Evolutionary conservation across 35 echinoderm and acorn worm species (phyloP).

Genomic region (Apostichopus parvimensis): DNA sequence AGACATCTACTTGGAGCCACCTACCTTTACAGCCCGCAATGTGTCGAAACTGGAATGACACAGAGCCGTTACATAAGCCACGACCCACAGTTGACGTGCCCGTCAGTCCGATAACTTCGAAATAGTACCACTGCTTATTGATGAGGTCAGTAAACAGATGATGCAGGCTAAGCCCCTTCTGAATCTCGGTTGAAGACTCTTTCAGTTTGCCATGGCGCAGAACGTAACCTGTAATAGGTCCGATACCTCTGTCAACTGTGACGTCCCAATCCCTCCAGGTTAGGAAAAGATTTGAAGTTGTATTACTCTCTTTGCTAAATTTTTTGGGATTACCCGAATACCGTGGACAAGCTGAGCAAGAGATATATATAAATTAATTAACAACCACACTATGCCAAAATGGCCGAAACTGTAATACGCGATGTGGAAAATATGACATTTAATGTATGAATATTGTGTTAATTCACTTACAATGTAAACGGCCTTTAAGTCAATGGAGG

Average conservation of each 20-base stretch:
- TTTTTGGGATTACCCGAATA: not conserved
- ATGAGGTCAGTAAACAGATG: not conserved
- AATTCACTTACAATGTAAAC: no score
- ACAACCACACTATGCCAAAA: no score
- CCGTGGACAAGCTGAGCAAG: not conserved
- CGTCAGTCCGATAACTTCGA: not conserved
- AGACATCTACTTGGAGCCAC: not conserved
- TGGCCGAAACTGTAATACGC: no score
- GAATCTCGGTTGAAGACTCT: not conserved
- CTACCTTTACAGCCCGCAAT: not conserved
- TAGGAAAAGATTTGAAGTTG: not conserved
- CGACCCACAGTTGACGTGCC: not conserved
- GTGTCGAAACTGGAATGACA: not conserved
- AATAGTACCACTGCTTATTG: not conserved
- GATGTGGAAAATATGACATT: no score
- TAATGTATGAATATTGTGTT: no score
- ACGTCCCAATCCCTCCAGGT: not conserved
- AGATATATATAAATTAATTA: no score
- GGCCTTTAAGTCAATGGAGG: no score
- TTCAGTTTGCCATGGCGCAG: not conserved
- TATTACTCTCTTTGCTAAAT: not conserved
- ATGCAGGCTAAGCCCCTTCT: not conserved
- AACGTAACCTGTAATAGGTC: not conserved
- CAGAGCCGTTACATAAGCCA: not conserved
- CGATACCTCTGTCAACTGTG: not conserved